Percentiles rank a stretch among this genome's conserved stretches.
phyloP scores from a whole-genome alignment of 2,888 invertebrate species.

The Aethes cnicana region DNA sequence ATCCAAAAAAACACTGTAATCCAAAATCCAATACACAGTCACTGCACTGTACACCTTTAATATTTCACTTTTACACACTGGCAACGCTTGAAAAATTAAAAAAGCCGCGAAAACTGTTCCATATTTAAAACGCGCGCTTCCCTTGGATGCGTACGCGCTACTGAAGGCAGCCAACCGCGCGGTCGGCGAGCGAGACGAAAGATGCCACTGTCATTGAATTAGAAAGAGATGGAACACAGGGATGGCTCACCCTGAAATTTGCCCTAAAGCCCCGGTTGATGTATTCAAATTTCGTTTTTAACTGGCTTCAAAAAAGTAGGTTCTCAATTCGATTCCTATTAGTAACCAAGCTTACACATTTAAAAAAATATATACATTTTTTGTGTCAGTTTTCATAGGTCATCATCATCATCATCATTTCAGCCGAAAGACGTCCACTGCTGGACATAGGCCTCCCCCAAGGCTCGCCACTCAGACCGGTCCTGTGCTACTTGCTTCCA shows the following conservation, averaged over 20 bases:
- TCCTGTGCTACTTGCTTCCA: too few species aligned
- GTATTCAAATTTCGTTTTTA: too few species aligned
- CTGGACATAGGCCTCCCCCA: too few species aligned
- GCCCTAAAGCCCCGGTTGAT: too few species aligned
- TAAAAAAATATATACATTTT: too few species aligned
- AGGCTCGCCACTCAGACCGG: too few species aligned
- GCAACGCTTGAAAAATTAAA: slow-evolving; percentile 27
- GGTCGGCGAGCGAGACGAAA: slow-evolving; percentile 50
- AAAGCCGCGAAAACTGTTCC: slow-evolving; percentile 55
- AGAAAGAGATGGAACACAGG: slow-evolving; percentile 44
- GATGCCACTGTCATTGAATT: slow-evolving; percentile 34
- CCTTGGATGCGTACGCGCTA: slow-evolving; percentile 69
- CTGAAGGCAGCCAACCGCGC: slow-evolving; percentile 64
- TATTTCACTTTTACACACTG: not conserved
- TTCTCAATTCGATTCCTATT: too few species aligned
- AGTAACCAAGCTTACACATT: too few species aligned
- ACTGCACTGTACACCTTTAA: not conserved
- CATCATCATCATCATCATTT: too few species aligned
- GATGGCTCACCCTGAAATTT: slow-evolving; percentile 55
- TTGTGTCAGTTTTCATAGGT: too few species aligned
- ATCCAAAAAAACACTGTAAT: slow-evolving; percentile 28
- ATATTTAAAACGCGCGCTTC: slow-evolving; percentile 59
- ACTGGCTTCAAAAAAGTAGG: too few species aligned
- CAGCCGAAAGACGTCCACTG: too few species aligned
- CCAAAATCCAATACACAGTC: slow-evolving; percentile 24